Conservation (phyloP, 2,113 vertebrate species). For the Delphinus delphis region DNA sequence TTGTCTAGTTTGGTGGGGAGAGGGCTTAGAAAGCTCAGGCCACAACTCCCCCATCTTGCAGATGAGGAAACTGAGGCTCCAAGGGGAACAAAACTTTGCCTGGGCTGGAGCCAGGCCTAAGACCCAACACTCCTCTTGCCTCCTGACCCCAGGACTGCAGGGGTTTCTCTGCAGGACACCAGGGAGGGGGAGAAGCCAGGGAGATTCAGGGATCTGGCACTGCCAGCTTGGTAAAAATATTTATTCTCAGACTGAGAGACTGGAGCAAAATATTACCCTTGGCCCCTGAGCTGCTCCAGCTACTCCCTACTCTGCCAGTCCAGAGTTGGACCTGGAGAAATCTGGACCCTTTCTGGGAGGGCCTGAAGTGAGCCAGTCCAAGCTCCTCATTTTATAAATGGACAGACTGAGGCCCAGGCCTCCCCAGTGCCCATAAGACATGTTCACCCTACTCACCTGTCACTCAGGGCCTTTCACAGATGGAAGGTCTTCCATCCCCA, state of each 20-base stretch:
- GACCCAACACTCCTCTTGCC: not conserved
- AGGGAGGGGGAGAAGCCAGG: not conserved
- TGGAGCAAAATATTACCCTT: constrained; percentile 61
- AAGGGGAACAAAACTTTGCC: not conserved
- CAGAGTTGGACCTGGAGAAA: not conserved
- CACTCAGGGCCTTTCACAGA: not conserved
- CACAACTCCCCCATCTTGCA: not conserved
- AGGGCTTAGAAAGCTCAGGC: not conserved
- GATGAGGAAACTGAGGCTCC: not conserved
- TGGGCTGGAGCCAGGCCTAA: not conserved
- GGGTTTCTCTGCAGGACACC: not conserved
- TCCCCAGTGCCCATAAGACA: not conserved
- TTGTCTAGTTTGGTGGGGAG: not conserved
- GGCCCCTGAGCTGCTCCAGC: not conserved
- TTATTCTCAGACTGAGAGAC: constrained; percentile 41
- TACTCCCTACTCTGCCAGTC: not conserved
- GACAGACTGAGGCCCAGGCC: not conserved
- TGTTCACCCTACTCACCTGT: not conserved
- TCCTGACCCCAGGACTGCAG: not conserved
- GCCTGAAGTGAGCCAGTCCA: not conserved
- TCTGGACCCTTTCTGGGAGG: not conserved
- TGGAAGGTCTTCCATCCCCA: not conserved
- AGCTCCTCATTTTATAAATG: not conserved
- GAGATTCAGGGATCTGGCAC: not conserved
- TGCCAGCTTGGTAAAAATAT: constrained; percentile 44